A percentile compares a stretch with the other conserved stretches of the same genome.
phyloP scores from a whole-genome alignment of 2,888 invertebrate genomes.

The Stegophylla sp. region DNA sequence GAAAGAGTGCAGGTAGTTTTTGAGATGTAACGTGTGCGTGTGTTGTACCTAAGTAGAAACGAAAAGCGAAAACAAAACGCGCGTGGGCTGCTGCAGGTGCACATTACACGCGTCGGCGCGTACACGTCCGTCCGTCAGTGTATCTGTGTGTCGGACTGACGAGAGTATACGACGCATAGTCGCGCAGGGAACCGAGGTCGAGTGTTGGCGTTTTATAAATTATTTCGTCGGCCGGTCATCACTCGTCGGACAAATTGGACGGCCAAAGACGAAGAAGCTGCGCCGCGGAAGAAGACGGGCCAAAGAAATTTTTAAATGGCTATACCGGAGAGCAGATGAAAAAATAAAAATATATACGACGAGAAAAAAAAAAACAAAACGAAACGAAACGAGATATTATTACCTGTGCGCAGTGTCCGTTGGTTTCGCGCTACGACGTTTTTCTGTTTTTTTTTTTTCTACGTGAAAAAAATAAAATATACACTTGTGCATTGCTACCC shows the following conservation, averaged over 20 bases:
- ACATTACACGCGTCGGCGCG: too few relatives aligned
- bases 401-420: too few relatives aligned
- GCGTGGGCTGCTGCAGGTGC: too few relatives aligned
- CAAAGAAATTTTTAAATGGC: too few relatives aligned
- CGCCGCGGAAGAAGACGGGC: too few relatives aligned
- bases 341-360: neutral
- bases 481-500: too few relatives aligned
- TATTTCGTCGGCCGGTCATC: slow-evolving; percentile 11
- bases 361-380: neutral
- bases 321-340: neutral
- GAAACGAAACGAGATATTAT: neutral
- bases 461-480: too few relatives aligned
- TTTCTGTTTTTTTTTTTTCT: too few relatives aligned
- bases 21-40: neutral
- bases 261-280: neutral
- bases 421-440: too few relatives aligned
- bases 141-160: too few relatives aligned
- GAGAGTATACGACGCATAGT: neutral
- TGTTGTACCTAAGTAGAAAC: neutral
- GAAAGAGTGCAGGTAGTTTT: too few relatives aligned
- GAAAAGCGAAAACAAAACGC: neutral
- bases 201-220: neutral
- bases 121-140: too few relatives aligned
- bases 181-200: slow-evolving; percentile 19
- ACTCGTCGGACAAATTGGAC: slow-evolving; percentile 16